Conservation (phyloP, 2,888 invertebrate genomes). For the Metellina segmentata region DNA sequence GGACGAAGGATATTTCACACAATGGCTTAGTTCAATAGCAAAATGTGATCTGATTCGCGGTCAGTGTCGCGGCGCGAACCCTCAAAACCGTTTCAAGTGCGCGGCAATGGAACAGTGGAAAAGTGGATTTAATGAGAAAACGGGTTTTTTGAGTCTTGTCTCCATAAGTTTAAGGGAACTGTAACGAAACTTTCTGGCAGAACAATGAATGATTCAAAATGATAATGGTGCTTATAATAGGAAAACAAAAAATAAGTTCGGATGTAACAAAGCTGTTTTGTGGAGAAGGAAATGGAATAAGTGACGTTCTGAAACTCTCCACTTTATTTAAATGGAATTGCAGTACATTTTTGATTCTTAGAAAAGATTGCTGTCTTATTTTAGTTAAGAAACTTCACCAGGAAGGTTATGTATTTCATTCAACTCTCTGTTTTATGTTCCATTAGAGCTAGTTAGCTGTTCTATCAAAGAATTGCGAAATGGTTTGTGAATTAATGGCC, state of each 20-base stretch:
- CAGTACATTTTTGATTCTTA: too few species aligned
- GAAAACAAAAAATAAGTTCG: background rate
- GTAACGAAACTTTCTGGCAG: background rate
- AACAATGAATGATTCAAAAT: background rate
- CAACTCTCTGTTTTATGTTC: too few species aligned
- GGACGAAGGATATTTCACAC: background rate
- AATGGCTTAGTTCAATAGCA: background rate
- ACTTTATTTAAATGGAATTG: too few species aligned
- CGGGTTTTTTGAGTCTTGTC: background rate
- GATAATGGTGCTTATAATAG: background rate
- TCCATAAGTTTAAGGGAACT: background rate
- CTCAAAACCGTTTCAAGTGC: background rate
- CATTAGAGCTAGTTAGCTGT: too few species aligned
- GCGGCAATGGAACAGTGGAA: background rate
- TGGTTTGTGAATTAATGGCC: too few species aligned
- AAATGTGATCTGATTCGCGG: conserved; percentile 8
- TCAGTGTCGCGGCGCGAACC: background rate
- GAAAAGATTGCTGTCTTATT: too few species aligned
- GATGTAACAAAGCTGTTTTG: background rate
- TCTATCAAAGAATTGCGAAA: too few species aligned
- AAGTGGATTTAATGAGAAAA: background rate
- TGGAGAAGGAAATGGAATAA: too few species aligned
- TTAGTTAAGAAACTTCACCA: too few species aligned
- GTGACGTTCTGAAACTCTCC: too few species aligned
- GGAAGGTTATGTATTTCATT: too few species aligned